Evolutionary conservation across 2,797 vertebrate genomes (phyloP).

Genomic region (Scleropages formosus): DNA sequence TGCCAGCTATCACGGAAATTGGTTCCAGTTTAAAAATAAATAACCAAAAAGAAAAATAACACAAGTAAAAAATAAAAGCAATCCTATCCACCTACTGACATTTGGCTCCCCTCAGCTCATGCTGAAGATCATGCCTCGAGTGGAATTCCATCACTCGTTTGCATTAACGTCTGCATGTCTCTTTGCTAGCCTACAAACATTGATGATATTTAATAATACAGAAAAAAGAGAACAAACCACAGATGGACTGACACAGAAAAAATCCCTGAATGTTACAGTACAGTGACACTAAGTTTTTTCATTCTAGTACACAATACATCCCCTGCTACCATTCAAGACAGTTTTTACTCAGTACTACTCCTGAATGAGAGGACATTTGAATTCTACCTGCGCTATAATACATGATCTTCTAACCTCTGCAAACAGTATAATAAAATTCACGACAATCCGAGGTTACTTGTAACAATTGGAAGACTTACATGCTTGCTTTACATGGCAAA

Average conservation of each 20-base stretch:
- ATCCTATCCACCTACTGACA: background rate
- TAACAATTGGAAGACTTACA: slow-evolving; percentile 71
- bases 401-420: background rate
- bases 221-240: slow-evolving; percentile 16
- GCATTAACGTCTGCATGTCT: background rate
- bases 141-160: background rate
- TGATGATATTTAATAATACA: slow-evolving; percentile 5
- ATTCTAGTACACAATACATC: background rate
- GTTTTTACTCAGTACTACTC: slow-evolving; percentile 16
- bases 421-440: slow-evolving; percentile 17
- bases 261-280: slow-evolving; percentile 65
- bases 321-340: slow-evolving; percentile 3
- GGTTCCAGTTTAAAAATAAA: background rate
- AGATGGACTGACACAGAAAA: slow-evolving; percentile 30
- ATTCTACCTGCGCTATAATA: slow-evolving; percentile 18
- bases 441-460: slow-evolving; percentile 31
- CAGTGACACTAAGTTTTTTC: slow-evolving; percentile 42
- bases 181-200: background rate
- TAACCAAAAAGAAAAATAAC: background rate
- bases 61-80: background rate
- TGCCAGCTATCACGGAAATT: background rate
- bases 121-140: background rate
- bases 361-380: slow-evolving; percentile 7
- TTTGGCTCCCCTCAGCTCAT: background rate
- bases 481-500: slow-evolving; percentile 67